Conservation (phyloP, 1,140 invertebrate genomes). For the Aphis craccivora region DNA sequence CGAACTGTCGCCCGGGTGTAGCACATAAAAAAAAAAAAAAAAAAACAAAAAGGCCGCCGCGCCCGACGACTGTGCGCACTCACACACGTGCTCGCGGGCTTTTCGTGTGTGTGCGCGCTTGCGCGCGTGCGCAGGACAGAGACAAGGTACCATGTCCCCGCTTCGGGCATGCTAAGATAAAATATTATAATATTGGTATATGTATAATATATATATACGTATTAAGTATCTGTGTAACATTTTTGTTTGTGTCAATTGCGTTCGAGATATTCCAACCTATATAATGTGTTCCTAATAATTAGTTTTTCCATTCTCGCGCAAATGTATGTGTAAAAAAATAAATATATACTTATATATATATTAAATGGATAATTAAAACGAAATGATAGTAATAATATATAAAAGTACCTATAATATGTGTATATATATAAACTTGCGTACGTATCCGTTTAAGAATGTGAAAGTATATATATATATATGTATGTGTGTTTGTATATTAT, state of each 20-base stretch:
- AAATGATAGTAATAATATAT: neutral
- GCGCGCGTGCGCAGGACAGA: neutral
- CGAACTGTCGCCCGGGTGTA: slow-evolving; percentile 68
- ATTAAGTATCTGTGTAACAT: neutral
- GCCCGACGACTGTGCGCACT: neutral
- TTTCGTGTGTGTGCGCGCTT: neutral
- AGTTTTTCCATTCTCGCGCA: slow-evolving; percentile 20
- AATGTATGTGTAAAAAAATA: neutral
- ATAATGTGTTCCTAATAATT: slow-evolving; percentile 50
- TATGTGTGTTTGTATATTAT: neutral
- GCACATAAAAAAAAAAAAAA: slow-evolving; percentile 58
- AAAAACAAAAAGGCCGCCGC: neutral
- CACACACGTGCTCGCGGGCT: neutral
- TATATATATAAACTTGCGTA: slow-evolving; percentile 22
- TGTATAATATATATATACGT: neutral
- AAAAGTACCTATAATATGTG: neutral
- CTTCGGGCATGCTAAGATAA: slow-evolving; percentile 24
- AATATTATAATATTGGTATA: slow-evolving; percentile 12
- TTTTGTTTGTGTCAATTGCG: slow-evolving; percentile 15
- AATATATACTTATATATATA: neutral
- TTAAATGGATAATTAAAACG: neutral
- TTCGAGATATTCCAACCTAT: slow-evolving; percentile 47
- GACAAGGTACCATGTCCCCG: slow-evolving; percentile 48
- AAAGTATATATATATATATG: slow-evolving; percentile 2
- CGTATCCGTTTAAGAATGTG: slow-evolving; percentile 15